Conservation (phyloP, 2,113 vertebrate genomes). For the Eulemur macaco region DNA sequence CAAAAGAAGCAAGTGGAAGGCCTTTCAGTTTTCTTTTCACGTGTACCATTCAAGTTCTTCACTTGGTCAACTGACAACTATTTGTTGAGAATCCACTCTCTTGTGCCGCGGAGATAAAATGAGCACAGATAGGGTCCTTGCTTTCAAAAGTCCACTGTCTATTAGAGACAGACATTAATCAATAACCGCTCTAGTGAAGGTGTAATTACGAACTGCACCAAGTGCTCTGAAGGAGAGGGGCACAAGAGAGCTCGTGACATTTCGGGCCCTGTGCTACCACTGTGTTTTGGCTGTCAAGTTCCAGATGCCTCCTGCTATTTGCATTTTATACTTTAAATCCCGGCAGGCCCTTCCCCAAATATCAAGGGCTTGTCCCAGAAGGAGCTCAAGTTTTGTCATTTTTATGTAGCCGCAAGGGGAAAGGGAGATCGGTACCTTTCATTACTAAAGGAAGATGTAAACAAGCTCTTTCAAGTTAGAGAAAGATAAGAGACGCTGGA, state of each 20-base stretch:
- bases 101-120: not conserved
- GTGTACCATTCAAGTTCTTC: not conserved
- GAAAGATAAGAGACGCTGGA: not conserved
- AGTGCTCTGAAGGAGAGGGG: not conserved
- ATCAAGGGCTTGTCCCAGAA: not conserved
- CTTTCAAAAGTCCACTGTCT: not conserved
- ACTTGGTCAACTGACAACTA: not conserved
- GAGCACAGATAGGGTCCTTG: not conserved
- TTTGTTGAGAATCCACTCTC: not conserved
- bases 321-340: not conserved
- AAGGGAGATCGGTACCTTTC: not conserved
- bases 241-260: not conserved
- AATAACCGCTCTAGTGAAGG: not conserved
- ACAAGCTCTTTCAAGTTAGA: not conserved
- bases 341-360: not conserved
- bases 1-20: not conserved
- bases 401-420: not conserved
- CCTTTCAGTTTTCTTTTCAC: not conserved
- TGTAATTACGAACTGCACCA: not conserved
- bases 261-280: not conserved
- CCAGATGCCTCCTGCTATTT: not conserved
- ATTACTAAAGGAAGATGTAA: conserved; percentile 15
- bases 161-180: not conserved
- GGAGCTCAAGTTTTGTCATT: not conserved
- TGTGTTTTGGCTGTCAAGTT: not conserved